Conservation (phyloP, 2,888 invertebrate genomes). For the Smittia sp. region DNA sequence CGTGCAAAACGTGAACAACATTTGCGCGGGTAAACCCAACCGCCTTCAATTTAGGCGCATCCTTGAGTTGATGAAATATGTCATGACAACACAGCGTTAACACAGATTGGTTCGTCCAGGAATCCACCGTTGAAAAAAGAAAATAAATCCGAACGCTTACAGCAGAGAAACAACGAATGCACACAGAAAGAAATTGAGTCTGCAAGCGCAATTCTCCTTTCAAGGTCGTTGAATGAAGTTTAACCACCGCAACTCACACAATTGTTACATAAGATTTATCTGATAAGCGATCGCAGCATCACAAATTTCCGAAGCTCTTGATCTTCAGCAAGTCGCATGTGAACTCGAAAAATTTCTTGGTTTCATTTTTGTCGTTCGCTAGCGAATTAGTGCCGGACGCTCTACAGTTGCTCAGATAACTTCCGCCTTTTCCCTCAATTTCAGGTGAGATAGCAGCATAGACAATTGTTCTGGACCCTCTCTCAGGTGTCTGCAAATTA, state of each 20-base stretch:
- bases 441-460: slow-evolving; percentile 72
- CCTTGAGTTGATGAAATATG: no score
- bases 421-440: slow-evolving; percentile 73
- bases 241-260: background rate
- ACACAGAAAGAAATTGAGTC: no score
- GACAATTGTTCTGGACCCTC: slow-evolving; percentile 76
- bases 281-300: background rate
- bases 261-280: background rate
- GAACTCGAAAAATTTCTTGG: slow-evolving; percentile 66
- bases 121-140: no score
- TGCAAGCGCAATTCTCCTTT: no score
- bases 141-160: no score
- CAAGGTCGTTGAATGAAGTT: no score
- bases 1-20: no score
- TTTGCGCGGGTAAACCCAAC: no score
- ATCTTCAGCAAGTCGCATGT: slow-evolving; percentile 63
- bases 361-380: slow-evolving; percentile 60
- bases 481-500: slow-evolving; percentile 66
- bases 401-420: slow-evolving; percentile 75
- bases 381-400: slow-evolving; percentile 56
- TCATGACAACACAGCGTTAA: no score
- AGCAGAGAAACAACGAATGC: no score
- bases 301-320: slow-evolving; percentile 52
- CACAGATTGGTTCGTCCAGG: no score
- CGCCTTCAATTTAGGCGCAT: no score